Evolutionary conservation across 2,888 invertebrate genomes (phyloP).

Genomic region (Gari tellinella): DNA sequence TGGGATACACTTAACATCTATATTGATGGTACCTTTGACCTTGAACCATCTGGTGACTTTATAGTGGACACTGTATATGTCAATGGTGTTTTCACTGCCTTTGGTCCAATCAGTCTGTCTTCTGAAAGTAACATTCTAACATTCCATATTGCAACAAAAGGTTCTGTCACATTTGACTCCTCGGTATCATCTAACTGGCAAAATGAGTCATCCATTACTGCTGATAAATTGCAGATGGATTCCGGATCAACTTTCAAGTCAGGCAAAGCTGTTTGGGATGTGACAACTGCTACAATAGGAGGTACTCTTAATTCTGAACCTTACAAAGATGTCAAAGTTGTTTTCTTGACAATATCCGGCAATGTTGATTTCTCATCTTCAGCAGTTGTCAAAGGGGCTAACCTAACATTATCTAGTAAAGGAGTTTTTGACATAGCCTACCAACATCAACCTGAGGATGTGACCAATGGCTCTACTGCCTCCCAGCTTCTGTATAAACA

Average conservation of each 20-base stretch:
- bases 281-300: slow-evolving; percentile 30
- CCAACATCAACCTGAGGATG: slow-evolving; percentile 46
- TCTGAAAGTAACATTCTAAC: slow-evolving; percentile 17
- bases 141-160: slow-evolving; percentile 38
- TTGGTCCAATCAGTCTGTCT: slow-evolving; percentile 40
- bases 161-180: slow-evolving; percentile 52
- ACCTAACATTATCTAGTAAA: slow-evolving; percentile 28
- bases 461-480: slow-evolving; percentile 33
- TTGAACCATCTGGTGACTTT: slow-evolving; percentile 61
- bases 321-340: slow-evolving; percentile 32
- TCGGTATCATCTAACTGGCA: slow-evolving; percentile 38
- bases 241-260: slow-evolving; percentile 52
- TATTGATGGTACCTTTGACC: slow-evolving; percentile 52
- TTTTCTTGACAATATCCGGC: slow-evolving; percentile 35
- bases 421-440: slow-evolving; percentile 60
- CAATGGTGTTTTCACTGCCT: slow-evolving; percentile 55
- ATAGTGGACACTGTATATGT: slow-evolving; percentile 48
- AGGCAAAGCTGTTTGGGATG: slow-evolving; percentile 52
- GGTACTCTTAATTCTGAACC: slow-evolving; percentile 53
- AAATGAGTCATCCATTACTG: slow-evolving; percentile 41
- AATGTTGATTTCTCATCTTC: slow-evolving; percentile 44
- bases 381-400: slow-evolving; percentile 35
- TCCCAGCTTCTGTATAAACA: slow-evolving; percentile 46
- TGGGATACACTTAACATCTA: slow-evolving; percentile 64
- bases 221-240: slow-evolving; percentile 37